Evolutionary conservation across 2,113 vertebrate genomes (phyloP).

Genomic region (Alosa alosa): DNA sequence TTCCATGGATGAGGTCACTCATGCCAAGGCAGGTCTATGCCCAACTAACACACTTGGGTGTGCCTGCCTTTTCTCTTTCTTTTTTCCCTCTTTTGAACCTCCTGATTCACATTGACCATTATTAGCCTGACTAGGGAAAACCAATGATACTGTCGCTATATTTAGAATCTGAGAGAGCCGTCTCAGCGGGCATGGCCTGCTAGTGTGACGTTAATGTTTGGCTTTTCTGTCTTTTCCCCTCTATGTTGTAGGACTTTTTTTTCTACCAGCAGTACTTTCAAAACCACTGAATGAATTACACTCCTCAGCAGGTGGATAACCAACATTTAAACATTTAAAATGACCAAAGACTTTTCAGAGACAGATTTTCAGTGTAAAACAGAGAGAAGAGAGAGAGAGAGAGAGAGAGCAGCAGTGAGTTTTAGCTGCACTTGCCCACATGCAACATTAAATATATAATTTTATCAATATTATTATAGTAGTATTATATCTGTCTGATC

Average conservation of each 20-base stretch:
- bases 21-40: slow-evolving; percentile 52
- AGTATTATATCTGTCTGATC: too few relatives aligned
- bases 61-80: slow-evolving; percentile 53
- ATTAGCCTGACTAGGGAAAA: neutral
- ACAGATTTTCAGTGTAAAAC: too few relatives aligned
- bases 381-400: too few relatives aligned
- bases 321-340: too few relatives aligned
- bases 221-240: neutral
- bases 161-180: slow-evolving; percentile 50
- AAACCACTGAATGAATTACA: neutral
- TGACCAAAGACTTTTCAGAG: too few relatives aligned
- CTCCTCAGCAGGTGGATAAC: neutral
- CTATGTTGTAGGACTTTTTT: neutral
- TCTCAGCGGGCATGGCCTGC: neutral
- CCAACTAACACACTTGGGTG: slow-evolving; percentile 57
- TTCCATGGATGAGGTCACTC: slow-evolving; percentile 34
- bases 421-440: too few relatives aligned
- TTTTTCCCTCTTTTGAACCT: slow-evolving; percentile 57
- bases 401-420: neutral
- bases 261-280: neutral
- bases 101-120: slow-evolving; percentile 40
- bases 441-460: too few relatives aligned
- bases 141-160: slow-evolving; percentile 55
- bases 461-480: too few relatives aligned
- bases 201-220: slow-evolving; percentile 11